These are phyloP conservation scores for Thumatha senex DNA, from an alignment of 2,888 invertebrate genomes.

Conservation along the genomic window DNA sequence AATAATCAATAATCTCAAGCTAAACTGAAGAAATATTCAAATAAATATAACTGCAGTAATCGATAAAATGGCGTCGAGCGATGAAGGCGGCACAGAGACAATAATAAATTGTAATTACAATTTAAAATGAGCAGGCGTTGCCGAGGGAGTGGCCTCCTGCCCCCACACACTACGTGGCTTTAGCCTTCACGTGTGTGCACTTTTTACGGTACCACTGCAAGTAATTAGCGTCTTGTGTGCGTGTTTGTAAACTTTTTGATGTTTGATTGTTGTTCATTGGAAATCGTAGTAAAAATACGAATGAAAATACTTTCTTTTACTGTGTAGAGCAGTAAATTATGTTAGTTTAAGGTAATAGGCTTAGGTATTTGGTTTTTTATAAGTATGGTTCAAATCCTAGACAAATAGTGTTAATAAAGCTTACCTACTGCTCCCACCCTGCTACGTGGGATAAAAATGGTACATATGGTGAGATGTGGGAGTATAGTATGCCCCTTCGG, in stretches of 20 bases:
- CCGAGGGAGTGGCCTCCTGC: conserved; percentile 74
- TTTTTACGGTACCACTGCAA: conserved; percentile 63
- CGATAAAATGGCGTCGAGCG: conserved; percentile 79
- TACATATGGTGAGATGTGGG: no score
- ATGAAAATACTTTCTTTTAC: neutral
- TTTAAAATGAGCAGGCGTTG: conserved; percentile 83
- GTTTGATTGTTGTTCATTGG: conserved; percentile 30
- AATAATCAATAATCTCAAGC: conserved; percentile 1
- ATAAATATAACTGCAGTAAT: conserved; percentile 57
- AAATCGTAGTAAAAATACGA: conserved; percentile 11
- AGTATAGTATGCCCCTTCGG: no score
- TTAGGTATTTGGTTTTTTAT: no score
- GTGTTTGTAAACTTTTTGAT: conserved; percentile 36
- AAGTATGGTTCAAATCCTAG: no score
- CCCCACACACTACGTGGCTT: conserved; percentile 67
- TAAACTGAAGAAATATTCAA: conserved; percentile 34
- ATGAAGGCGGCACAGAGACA: conserved; percentile 82
- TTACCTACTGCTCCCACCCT: no score
- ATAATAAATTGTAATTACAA: conserved; percentile 84
- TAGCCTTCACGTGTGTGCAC: conserved; percentile 66
- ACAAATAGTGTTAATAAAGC: no score
- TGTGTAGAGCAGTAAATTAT: no score
- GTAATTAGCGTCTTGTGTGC: conserved; percentile 60
- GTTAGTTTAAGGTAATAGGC: no score
- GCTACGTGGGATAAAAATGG: no score